A percentile compares a stretch with the other conserved stretches of the same genome.
Evolutionary conservation across 64 coral and sea anemone species (phyloP).

Genomic region (Dendrophyllia cribrosa): DNA sequence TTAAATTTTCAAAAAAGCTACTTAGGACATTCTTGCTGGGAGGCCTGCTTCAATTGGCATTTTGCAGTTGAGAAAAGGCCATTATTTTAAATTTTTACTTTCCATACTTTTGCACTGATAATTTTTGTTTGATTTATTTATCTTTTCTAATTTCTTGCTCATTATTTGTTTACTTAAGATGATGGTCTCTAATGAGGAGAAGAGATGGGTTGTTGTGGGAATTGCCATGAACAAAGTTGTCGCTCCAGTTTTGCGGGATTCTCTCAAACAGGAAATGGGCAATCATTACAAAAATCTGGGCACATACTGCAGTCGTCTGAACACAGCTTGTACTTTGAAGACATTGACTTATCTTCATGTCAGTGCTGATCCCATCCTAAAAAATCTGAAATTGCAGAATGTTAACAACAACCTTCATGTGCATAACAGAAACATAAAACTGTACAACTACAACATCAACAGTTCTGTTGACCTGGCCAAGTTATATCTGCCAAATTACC

Average conservation of each 20-base stretch:
- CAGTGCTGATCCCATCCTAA: not conserved
- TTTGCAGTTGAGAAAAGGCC: too few relatives aligned
- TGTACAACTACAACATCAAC: conserved; percentile 10
- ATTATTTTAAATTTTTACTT: too few relatives aligned
- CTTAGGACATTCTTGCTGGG: too few relatives aligned
- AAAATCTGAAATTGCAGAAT: conserved; percentile 56
- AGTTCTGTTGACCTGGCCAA: conserved; percentile 39
- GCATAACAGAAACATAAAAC: conserved; percentile 12
- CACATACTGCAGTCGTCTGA: not conserved
- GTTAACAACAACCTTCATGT: conserved; percentile 70
- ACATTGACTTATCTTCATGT: not conserved
- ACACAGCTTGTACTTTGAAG: conserved; percentile 3
- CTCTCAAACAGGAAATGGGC: conserved; percentile 35
- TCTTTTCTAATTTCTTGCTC: too few relatives aligned
- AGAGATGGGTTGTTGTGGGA: conserved; percentile 74
- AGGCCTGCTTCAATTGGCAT: too few relatives aligned
- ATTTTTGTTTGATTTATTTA: too few relatives aligned
- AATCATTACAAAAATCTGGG: conserved; percentile 43
- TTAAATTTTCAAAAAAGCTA: too few relatives aligned
- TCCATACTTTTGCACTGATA: too few relatives aligned
- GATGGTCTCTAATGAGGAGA: conserved; percentile 55
- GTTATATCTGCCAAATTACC: conserved; percentile 32
- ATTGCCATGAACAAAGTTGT: conserved; percentile 68
- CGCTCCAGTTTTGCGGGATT: conserved; percentile 43
- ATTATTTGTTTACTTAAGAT: not conserved